Evolutionary conservation across 2,797 vertebrate genomes (phyloP), one percentile per base, ranked within the genome.

Genomic region (Cossypha heuglini): DNA sequence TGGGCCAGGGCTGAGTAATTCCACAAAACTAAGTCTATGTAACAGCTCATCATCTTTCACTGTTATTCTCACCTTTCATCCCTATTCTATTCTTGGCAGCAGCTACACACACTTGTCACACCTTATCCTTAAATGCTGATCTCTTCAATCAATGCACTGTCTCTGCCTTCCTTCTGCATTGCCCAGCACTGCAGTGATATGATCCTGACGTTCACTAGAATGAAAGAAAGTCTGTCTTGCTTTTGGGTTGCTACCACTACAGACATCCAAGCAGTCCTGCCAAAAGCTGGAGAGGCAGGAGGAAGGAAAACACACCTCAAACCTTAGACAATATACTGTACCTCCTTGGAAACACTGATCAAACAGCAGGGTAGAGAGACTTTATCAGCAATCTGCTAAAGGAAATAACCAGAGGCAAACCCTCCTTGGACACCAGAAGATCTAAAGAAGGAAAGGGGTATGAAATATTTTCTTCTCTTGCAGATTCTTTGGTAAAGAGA

Each of bases 291-390:
- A 92, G 61, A 82, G 57, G 72, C 52, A 43, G 67, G 29, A 93
- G 74, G 93, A 89, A 94, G 83, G 90, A 97, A 95, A 94, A 93
- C 74, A 90, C 66, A 84, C 88, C 79, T 92, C 54, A 66, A 29
- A 35, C 43, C 45, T 72, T 16, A 26, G 72, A 91, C 76, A 90
- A 66, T 66, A 42, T 38, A 46, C 25, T 64, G 61, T 17, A 86
- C 63, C 67, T 79, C 84, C 74, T 52, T 67, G 59, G 84, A 85
- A 96, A 92, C 25, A 73, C 31, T 10, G 10, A 72, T 61, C 64
- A 77, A 91, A 90, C 13, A 90, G 42, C 45, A 74, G 11, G 20
- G 16, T 20, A 57, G 21, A 79, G 11, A 74, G 67, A 62, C 67
- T 87, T 91, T 73, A 76, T 76, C 75, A 73, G 67, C 40, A 26